Conservation (phyloP, 2,113 vertebrate species). For the Rhinolophus sinicus region DNA sequence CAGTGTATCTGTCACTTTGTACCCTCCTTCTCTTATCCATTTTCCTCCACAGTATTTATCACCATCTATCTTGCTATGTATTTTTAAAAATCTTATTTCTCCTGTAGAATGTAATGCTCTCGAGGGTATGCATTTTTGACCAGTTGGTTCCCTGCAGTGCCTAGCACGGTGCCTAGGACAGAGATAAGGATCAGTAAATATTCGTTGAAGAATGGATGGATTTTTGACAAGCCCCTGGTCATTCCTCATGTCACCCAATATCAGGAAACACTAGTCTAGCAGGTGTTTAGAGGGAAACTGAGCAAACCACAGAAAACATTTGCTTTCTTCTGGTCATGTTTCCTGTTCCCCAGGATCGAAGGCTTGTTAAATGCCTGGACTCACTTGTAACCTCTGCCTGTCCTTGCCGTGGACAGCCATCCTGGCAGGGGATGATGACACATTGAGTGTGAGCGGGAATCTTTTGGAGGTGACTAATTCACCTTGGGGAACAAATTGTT, state of each 20-base stretch:
- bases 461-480: not conserved
- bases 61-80: not conserved
- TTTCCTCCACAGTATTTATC: not conserved
- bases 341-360: too few species aligned
- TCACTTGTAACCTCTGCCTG: accelerated
- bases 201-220: not conserved
- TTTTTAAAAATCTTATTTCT: not conserved
- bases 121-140: not conserved
- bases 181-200: not conserved
- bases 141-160: not conserved
- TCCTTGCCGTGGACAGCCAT: not conserved
- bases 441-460: not conserved
- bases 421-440: too few species aligned
- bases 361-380: not conserved
- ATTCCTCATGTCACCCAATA: not conserved
- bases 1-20: not conserved
- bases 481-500: not conserved
- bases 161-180: accelerated
- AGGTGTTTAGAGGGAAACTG: not conserved
- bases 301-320: not conserved
- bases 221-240: not conserved
- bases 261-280: not conserved
- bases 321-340: not conserved
- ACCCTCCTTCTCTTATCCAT: not conserved
- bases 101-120: not conserved